phyloP scores from a whole-genome alignment of 1,140 invertebrate genomes.

The Macrocentrus cingulum region DNA sequence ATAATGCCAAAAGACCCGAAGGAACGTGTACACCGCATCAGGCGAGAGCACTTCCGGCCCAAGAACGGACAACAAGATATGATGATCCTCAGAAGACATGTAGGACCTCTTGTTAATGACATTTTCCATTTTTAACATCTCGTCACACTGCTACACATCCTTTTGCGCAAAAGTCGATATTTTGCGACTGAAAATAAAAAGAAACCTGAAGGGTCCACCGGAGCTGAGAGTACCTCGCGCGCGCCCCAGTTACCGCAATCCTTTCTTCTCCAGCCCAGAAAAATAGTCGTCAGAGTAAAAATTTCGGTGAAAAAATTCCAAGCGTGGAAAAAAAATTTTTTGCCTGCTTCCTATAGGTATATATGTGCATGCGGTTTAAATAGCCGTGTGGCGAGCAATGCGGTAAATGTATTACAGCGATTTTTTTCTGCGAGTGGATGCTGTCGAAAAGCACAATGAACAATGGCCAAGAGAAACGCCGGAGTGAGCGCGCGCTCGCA shows the following conservation, averaged over 20 bases:
- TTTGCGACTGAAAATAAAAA: slow-evolving; percentile 15
- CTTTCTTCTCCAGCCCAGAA: no score
- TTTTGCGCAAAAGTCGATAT: slow-evolving; percentile 18
- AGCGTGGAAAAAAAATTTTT: no score
- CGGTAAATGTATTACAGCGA: no score
- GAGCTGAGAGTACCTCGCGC: slow-evolving; percentile 6
- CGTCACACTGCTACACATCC: slow-evolving; percentile 1
- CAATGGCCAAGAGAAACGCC: no score
- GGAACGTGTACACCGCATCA: neutral
- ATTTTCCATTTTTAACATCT: slow-evolving; percentile 31
- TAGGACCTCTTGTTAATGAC: slow-evolving; percentile 47
- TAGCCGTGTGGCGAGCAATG: no score
- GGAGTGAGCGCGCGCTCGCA: neutral
- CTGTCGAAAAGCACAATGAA: no score
- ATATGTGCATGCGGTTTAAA: no score
- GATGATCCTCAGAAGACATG: slow-evolving; percentile 7
- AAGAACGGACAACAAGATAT: slow-evolving; percentile 18
- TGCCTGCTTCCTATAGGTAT: no score
- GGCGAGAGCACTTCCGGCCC: slow-evolving; percentile 19
- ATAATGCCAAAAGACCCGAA: slow-evolving; percentile 2
- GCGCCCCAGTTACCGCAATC: slow-evolving; percentile 38
- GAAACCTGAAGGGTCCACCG: neutral
- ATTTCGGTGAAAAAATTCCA: no score
- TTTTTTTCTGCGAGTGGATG: no score
- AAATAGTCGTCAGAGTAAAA: no score